Evolutionary conservation across 2,797 vertebrate genomes (phyloP).

Genomic region (Coreius guichenoti): DNA sequence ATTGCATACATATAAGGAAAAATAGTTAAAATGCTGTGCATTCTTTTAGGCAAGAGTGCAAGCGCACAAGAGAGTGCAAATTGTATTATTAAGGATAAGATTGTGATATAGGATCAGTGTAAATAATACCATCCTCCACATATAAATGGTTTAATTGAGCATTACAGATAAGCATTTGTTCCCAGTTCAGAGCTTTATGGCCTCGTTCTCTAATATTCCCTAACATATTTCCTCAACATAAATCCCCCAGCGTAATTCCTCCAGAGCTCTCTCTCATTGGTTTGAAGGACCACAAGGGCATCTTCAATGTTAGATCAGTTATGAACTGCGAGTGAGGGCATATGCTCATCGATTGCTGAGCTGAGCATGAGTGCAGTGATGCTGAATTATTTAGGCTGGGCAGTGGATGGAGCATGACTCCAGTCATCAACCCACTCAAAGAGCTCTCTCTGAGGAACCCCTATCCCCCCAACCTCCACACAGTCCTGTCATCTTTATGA

Average conservation of each 20-base stretch:
- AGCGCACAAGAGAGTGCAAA: background rate
- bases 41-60: background rate
- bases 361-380: conserved; percentile 57
- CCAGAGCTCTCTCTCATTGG: conserved; percentile 37
- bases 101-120: background rate
- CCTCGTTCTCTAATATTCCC: conserved; percentile 10
- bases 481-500: conserved; percentile 51
- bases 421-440: conserved; percentile 34
- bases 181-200: conserved; percentile 17
- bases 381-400: conserved; percentile 62
- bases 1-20: background rate
- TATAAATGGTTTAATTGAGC: conserved; percentile 2
- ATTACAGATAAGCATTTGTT: background rate
- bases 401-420: conserved; percentile 53
- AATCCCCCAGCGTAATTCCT: conserved; percentile 28
- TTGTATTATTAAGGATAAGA: background rate
- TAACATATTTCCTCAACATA: conserved; percentile 23
- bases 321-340: conserved; percentile 51
- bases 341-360: conserved; percentile 61
- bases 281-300: conserved; percentile 50
- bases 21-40: background rate
- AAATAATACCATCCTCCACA: background rate
- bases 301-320: conserved; percentile 55
- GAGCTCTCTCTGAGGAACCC: conserved; percentile 49
- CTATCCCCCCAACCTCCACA: conserved; percentile 50